A percentile compares a stretch with the other conserved stretches of the same genome.
Conservation (phyloP, 1,140 invertebrate species). For the Halotydeus destructor region DNA sequence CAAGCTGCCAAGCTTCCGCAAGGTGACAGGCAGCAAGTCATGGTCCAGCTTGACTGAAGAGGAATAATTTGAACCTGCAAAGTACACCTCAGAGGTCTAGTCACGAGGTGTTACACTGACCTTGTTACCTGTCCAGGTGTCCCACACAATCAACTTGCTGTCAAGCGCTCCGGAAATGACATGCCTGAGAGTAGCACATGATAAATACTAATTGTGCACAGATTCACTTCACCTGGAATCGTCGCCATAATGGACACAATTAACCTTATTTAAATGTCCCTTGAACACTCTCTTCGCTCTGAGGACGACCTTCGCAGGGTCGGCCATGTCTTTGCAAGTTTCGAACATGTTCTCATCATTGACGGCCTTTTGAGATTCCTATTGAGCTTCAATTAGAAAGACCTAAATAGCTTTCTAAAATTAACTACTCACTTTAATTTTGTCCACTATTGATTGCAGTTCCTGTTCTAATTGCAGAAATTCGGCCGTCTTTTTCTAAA, state of each 20-base stretch:
- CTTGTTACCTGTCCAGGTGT: constrained; percentile 95
- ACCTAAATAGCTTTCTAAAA: too few species aligned
- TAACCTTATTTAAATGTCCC: constrained; percentile 94
- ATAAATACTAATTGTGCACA: neutral
- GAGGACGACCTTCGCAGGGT: neutral
- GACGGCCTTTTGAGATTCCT: neutral
- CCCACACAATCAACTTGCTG: constrained; percentile 95
- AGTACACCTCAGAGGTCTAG: neutral
- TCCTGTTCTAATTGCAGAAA: too few species aligned
- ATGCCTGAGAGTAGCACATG: constrained; percentile 39
- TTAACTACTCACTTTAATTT: too few species aligned
- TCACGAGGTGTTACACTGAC: constrained; percentile 29
- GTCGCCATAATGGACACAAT: constrained; percentile 97
- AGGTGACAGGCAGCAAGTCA: constrained; percentile 97
- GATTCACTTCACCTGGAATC: constrained; percentile 29
- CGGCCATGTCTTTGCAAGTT: neutral
- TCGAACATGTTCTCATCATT: neutral
- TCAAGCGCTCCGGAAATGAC: constrained; percentile 80
- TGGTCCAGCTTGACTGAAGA: constrained; percentile 90
- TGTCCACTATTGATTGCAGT: too few species aligned
- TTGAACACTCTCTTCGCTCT: neutral
- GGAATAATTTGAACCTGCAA: constrained; percentile 59
- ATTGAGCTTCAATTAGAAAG: too few species aligned
- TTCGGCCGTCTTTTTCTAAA: too few species aligned
- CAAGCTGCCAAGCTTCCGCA: constrained; percentile 90